A percentile compares a stretch with the other conserved stretches of the same genome.
Evolutionary conservation across 2,113 vertebrate genomes (phyloP).

Genomic region (Canis aureus): DNA sequence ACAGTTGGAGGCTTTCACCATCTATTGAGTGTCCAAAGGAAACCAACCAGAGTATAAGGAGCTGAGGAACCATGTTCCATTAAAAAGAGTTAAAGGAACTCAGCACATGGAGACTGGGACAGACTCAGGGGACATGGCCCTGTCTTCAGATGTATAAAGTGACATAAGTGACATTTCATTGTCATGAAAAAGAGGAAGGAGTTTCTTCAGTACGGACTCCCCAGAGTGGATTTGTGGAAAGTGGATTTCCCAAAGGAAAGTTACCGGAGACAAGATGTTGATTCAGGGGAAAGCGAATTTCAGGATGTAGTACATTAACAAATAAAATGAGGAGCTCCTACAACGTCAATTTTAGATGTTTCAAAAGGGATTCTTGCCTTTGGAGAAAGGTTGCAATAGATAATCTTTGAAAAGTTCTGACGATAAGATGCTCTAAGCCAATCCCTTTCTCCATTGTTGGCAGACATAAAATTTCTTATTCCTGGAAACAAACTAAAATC

Average conservation of each 20-base stretch:
- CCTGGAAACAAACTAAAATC: conserved; percentile 1
- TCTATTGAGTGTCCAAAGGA: not conserved
- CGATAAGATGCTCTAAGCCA: not conserved
- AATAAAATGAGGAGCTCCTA: not conserved
- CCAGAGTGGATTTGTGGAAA: not conserved
- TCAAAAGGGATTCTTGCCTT: not conserved
- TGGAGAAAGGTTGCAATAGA: not conserved
- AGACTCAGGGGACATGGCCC: not conserved
- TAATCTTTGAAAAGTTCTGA: not conserved
- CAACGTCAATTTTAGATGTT: not conserved
- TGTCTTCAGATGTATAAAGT: not conserved
- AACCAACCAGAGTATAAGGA: not conserved
- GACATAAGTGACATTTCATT: not conserved
- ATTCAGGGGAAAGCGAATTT: conserved; percentile 20
- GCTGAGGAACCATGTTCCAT: not conserved
- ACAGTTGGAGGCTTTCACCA: not conserved
- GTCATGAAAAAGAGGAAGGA: not conserved
- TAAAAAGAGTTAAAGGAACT: conserved; percentile 38
- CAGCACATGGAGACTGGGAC: not conserved
- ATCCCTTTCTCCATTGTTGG: not conserved
- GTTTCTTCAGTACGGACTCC: not conserved
- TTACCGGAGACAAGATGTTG: not conserved
- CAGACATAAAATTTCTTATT: not conserved
- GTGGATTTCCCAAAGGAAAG: not conserved
- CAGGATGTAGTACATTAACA: not conserved